Evolutionary conservation across 92 coral and sea anemone genomes (phyloP), one percentile per base, ranked within the genome.

Genomic region (Montipora capitata): DNA sequence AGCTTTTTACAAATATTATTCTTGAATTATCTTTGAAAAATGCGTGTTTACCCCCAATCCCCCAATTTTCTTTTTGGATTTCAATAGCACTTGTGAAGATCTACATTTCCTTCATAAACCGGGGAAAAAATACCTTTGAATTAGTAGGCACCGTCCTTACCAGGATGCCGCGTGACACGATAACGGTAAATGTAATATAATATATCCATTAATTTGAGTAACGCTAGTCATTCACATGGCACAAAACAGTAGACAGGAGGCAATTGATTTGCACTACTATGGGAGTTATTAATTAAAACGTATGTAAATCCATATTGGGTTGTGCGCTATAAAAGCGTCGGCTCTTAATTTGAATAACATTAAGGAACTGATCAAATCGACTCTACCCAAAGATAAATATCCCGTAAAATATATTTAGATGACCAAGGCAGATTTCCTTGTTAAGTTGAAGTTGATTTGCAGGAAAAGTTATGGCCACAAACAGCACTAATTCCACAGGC

Each of bases 261-360:
- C 35, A 27, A 27, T 27, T 27, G 35, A 27, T 27, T 27, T 27
- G 35, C 35, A 27, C 35, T 27, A 54, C 66, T 13, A 64, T 38
- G 74, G 48, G 49, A 66, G 62, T 52, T 4, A 80, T 80, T 80
- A 35, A 67, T 65, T 65, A 59, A 79, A 48, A 79, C 13, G 15
- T 79, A 63, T 44, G 13, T 27, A 27, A 27, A 27, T 27, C 52
- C 10, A 48, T 48, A 48, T 48, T 43, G 73, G 76, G 17, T 17
- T 38, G 70, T 35, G 73, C 35, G 18, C 70, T 59, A 77, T 41
- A 77, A 59, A 59, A 77, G 39, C 69, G 27, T 38, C 17, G 39
- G 7, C 43, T 27, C 49, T 54, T 51, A 52, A 52, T 56, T 10
- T 20, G 38, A 48, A 48, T 48, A 10, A 48, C 10, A 48, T n/a